Evolutionary conservation across 2,888 invertebrate genomes (phyloP), one percentile per base, ranked within the genome.

Genomic region (Pseudococcus viburni): DNA sequence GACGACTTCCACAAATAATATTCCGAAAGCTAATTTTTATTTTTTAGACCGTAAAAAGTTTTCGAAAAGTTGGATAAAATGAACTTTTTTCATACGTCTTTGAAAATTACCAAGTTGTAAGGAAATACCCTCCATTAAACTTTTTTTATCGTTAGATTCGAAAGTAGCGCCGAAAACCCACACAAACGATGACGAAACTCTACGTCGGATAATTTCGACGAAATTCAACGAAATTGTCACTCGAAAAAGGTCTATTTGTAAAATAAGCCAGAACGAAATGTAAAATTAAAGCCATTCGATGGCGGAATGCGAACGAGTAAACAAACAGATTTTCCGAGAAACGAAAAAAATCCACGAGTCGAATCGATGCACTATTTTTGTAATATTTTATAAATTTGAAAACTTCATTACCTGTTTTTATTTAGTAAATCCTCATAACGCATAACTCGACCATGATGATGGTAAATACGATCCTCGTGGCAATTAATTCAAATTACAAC

Each of bases 51-150:
- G 19, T 83, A 46, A 83, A 46, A 83, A 83, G 19, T 83, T 83
- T 83, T 83, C 46, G 7, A 46, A 22, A 83, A 83, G 80, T 83
- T 83, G 46, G 8, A 83, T 42, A 42, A 83, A 83, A 83, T n/a
- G 46, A 83, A 83, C 80, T 83, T 83, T 46, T 46, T 46, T 83
- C 46, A 73, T 33, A 73, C n/a, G 33, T 73, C 33, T 73, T 73
- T 73, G 33, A 33, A 73, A 73, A 73, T 33, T 33, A 33, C 33
- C 33, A 33, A 17, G 22, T 73, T 33, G 4, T 33, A 33, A 73
- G 73, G 33, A 73, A 73, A 73, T 33, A 33, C 17, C 73, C 33
- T 73, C 33, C 26, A 73, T 73, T 73, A 73, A 73, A 33, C 33
- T 73, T 73, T 33, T 33, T 73, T 33, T 7, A 22, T 64, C 22